Base-by-base conservation (phyloP, 2,888 invertebrate species). In the Amaurobius ferox region DNA sequence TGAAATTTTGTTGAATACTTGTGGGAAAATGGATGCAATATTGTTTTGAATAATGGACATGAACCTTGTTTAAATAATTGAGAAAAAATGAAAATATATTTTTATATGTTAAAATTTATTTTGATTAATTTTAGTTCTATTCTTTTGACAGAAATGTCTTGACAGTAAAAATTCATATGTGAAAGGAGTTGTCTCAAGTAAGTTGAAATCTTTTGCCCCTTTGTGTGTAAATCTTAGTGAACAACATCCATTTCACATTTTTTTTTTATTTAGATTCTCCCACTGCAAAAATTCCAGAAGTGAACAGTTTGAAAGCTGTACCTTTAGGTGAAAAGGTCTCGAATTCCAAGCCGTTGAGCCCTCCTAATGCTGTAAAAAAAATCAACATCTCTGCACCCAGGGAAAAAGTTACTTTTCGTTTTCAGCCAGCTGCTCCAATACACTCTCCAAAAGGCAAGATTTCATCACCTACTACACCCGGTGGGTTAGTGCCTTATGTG, bases 401-500 rank as follows among this genome's bases (percentile, higher is more conserved):
- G 28, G 19, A 68, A 61, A 78, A 72, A 68, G 61, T 83, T 29
- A 29, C 78, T 13, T 87, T 74, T 62, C 73, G 73, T 16, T 62
- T 87, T 26, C 77, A 48, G 26, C 29, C 66, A 32, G 0, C 35
- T 35, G n/a, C n/a, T 1, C 19, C 19, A 23, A 11, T 32, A 13
- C 62, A 62, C 35, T 29, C 76, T 32, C 16, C 62, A 16, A 55
- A 55, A 23, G 23, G 23, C 23, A 55, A 11, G 11, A 23, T 16
- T 23, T 3, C 23, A 11, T 55, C 23, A 6, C 11, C 55, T 40
- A 23, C 61, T 61, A 35, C 64, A 55, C 67, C 32, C 11, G 35
- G 76, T 44, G 87, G 87, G 77, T 90, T 91, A 44, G 91, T 91
- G 80, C 91, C 91, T 32, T 91, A 91, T 87, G 89, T 90, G 11